These are phyloP conservation scores for Sesia bembeciformis DNA, from an alignment of 2,888 invertebrate species.

Conservation along the genomic window DNA sequence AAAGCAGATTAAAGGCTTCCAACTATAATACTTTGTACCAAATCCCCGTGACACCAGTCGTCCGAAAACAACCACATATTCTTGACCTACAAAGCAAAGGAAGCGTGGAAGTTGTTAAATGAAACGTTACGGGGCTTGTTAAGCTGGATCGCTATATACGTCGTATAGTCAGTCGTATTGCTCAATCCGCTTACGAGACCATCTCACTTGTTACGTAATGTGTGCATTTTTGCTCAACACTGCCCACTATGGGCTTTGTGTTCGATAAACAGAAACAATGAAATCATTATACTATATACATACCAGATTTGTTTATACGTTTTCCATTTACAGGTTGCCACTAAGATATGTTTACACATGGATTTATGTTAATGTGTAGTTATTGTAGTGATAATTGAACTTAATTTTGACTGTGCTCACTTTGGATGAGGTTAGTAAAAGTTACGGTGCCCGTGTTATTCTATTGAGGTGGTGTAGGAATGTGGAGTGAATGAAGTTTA, in stretches of 20 bases:
- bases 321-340: background rate
- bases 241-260: constrained; percentile 32
- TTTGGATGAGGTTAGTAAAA: too few relatives aligned
- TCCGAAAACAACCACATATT: background rate
- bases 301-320: constrained; percentile 4
- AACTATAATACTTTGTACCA: background rate
- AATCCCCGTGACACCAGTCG: background rate
- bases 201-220: constrained; percentile 40
- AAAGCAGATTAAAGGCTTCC: background rate
- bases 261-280: constrained; percentile 39
- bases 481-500: too few relatives aligned
- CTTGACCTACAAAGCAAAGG: background rate
- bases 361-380: background rate
- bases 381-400: background rate
- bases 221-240: constrained; percentile 46
- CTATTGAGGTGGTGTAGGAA: too few relatives aligned
- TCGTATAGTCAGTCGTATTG: constrained; percentile 21
- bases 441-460: too few relatives aligned
- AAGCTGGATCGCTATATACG: background rate
- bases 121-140: background rate
- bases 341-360: background rate
- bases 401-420: background rate
- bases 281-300: constrained; percentile 22
- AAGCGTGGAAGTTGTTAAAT: background rate
- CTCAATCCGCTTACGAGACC: constrained; percentile 36